These are phyloP conservation scores for Amiota mariae DNA, from an alignment of 2,888 invertebrate species.

Conservation along the genomic window DNA sequence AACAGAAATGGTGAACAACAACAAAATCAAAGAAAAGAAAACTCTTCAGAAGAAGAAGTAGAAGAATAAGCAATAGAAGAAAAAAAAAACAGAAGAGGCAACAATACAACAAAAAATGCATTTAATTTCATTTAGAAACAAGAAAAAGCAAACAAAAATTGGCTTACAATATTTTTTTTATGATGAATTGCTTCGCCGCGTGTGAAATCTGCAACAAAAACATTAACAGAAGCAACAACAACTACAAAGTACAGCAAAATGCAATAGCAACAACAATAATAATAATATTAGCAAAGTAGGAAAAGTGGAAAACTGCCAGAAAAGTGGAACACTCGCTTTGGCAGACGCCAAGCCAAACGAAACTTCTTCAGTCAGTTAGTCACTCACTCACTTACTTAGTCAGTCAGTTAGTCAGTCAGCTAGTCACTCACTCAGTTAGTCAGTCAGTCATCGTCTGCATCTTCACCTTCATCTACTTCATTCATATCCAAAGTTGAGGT, in stretches of 20 bases:
- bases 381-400: conserved; percentile 26
- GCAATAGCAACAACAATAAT: conserved; percentile 31
- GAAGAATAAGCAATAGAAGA: background rate
- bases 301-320: conserved; percentile 67
- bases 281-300: conserved; percentile 48
- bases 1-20: conserved; percentile 1
- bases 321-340: conserved; percentile 62
- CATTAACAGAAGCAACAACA: conserved; percentile 11
- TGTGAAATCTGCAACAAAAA: conserved; percentile 57
- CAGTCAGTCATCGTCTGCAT: conserved; percentile 48
- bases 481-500: conserved; percentile 31
- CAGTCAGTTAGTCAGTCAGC: conserved; percentile 40
- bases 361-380: background rate
- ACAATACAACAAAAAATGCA: conserved; percentile 18
- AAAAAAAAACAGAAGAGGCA: background rate
- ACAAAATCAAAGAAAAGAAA: conserved; percentile 1
- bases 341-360: conserved; percentile 32
- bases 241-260: background rate
- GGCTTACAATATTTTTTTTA: conserved; percentile 64
- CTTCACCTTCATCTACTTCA: conserved; percentile 38
- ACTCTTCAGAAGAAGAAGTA: conserved; percentile 1
- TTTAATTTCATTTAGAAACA: conserved; percentile 56
- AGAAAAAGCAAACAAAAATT: conserved; percentile 54
- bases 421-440: background rate
- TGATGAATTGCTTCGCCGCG: conserved; percentile 67